These are phyloP conservation scores for Zaprionus nigranus DNA, from an alignment of 1,140 invertebrate species.

Conservation along the genomic window DNA sequence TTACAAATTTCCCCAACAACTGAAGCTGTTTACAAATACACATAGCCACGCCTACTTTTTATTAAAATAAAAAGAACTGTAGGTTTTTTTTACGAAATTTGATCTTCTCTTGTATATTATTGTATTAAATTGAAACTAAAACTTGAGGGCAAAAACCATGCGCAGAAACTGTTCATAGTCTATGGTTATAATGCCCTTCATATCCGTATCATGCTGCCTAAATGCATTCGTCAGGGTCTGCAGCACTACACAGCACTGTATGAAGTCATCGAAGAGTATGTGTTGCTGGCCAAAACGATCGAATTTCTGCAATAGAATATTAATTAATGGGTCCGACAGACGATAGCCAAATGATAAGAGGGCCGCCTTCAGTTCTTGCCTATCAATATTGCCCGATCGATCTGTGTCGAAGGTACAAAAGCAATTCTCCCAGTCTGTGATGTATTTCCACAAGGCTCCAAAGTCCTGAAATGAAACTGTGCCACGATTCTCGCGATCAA, in stretches of 20 bases:
- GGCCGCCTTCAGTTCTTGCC: slow-evolving; percentile 93
- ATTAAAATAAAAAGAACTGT: neutral
- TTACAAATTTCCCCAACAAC: neutral
- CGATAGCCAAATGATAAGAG: slow-evolving; percentile 95
- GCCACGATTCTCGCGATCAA: slow-evolving; percentile 93
- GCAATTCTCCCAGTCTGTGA: slow-evolving; percentile 97
- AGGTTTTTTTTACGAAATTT: too few relatives aligned
- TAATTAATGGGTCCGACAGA: slow-evolving; percentile 92
- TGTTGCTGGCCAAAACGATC: slow-evolving; percentile 94
- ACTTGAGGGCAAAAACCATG: slow-evolving; percentile 96
- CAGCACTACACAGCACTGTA: slow-evolving; percentile 96
- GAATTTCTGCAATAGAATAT: slow-evolving; percentile 94
- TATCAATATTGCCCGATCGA: slow-evolving; percentile 96
- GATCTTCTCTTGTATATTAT: neutral
- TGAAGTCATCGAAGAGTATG: slow-evolving; percentile 99
- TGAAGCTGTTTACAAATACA: neutral
- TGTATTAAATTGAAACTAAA: slow-evolving; percentile 85
- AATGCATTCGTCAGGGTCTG: slow-evolving; percentile 95
- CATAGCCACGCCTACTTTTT: neutral
- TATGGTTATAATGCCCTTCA: slow-evolving; percentile 97
- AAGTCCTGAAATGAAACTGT: slow-evolving; percentile 97
- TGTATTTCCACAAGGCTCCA: slow-evolving; percentile 96
- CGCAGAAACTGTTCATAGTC: slow-evolving; percentile 98
- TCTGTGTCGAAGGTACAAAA: slow-evolving; percentile 97
- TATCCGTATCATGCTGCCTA: slow-evolving; percentile 93